These are phyloP conservation scores for Brienomyrus longianalis DNA, from an alignment of 2,113 vertebrate genomes.

Conservation along the genomic window DNA sequence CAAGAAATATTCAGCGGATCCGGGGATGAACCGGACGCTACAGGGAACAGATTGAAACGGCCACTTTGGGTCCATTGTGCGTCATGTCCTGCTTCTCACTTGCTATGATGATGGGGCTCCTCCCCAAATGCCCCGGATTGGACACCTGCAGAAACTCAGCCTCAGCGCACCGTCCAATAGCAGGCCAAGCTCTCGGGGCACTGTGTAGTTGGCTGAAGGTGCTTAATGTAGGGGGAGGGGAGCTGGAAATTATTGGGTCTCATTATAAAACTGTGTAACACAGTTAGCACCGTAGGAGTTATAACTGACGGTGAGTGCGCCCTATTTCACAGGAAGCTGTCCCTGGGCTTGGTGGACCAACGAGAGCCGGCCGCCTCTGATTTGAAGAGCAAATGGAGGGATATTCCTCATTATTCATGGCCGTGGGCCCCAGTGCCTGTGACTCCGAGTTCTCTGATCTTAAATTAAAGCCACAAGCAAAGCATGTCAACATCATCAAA, in stretches of 20 bases:
- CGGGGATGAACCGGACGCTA: neutral
- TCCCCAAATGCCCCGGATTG: neutral
- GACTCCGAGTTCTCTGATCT: neutral
- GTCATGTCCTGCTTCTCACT: neutral
- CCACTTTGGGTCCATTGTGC: neutral
- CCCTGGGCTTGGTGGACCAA: neutral
- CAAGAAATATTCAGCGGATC: neutral
- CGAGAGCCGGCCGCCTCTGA: neutral
- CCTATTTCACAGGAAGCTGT: neutral
- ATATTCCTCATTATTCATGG: constrained; percentile 2
- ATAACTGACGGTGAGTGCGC: neutral
- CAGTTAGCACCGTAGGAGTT: neutral
- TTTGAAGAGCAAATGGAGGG: neutral
- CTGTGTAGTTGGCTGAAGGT: neutral
- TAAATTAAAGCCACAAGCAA: constrained; percentile 4
- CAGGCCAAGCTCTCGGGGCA: neutral
- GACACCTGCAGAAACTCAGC: neutral
- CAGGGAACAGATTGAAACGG: neutral
- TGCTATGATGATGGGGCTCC: neutral
- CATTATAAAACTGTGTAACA: neutral
- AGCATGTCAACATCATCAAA: constrained; percentile 1
- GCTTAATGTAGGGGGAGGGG: neutral
- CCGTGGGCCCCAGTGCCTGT: neutral
- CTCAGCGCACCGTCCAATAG: neutral
- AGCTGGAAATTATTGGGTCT: neutral